Evolutionary conservation across 2,888 invertebrate species (phyloP).

Genomic region (Epirrhoe tristata): DNA sequence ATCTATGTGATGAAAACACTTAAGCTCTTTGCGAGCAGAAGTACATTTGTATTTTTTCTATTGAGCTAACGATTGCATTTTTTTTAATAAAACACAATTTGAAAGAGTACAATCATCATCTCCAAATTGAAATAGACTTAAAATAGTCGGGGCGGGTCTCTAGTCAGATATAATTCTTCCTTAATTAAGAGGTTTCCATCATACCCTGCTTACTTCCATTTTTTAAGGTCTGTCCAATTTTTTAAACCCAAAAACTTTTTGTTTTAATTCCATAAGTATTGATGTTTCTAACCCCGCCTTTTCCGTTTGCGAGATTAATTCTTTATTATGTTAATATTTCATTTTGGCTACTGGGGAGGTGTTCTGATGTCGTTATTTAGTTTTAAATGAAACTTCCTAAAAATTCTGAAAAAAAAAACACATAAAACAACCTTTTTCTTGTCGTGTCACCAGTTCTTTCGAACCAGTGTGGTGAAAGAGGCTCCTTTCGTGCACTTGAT

Average conservation of each 20-base stretch:
- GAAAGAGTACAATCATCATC: no score
- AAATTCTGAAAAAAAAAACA: background rate
- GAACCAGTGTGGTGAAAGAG: no score
- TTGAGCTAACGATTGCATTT: no score
- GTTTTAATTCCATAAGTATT: slow-evolving; percentile 58
- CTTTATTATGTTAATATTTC: slow-evolving; percentile 65
- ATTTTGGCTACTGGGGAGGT: slow-evolving; percentile 71
- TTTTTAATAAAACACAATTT: no score
- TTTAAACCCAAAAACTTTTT: slow-evolving; percentile 43
- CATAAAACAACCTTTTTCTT: no score
- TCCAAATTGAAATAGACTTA: no score
- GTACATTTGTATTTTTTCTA: no score
- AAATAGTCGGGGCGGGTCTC: no score
- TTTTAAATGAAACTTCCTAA: slow-evolving; percentile 40
- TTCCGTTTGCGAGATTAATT: slow-evolving; percentile 64
- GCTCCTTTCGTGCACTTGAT: no score
- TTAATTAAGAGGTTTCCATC: slow-evolving; percentile 67
- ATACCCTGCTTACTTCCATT: slow-evolving; percentile 49
- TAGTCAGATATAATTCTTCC: slow-evolving; percentile 55
- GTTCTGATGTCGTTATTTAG: slow-evolving; percentile 68
- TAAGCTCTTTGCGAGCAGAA: no score
- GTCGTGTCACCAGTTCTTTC: no score
- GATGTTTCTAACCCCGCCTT: slow-evolving; percentile 61
- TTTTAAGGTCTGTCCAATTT: slow-evolving; percentile 49
- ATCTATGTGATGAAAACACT: no score